phyloP scores from a whole-genome alignment of 2,797 vertebrate species.

The Chaetodon trifasciatus region DNA sequence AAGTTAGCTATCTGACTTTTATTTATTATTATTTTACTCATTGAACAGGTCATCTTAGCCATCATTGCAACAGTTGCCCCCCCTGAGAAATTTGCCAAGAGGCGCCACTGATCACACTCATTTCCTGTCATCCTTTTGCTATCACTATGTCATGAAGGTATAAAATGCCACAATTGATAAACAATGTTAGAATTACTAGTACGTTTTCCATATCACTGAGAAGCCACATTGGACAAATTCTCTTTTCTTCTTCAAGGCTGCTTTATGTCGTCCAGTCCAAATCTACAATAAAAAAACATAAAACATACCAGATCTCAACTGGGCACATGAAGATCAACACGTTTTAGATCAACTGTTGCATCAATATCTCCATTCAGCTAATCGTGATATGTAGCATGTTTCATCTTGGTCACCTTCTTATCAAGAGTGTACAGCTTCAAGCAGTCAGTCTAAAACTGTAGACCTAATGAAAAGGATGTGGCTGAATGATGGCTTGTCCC shows the following conservation, averaged over 20 bases:
- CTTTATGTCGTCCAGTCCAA: neutral
- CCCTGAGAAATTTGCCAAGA: no score
- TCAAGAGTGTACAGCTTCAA: neutral
- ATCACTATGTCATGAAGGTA: neutral
- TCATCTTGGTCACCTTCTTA: neutral
- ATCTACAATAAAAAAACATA: neutral
- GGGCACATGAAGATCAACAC: neutral
- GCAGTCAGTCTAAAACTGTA: neutral
- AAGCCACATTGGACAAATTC: neutral
- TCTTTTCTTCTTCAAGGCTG: neutral
- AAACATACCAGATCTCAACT: neutral
- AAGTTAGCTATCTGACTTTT: no score
- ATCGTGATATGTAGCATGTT: neutral
- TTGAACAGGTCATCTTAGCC: no score
- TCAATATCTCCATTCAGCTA: neutral
- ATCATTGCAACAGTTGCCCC: no score
- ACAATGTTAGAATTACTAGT: neutral
- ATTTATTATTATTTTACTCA: no score
- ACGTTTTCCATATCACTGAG: neutral
- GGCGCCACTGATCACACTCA: neutral
- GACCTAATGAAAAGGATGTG: conserved; percentile 25
- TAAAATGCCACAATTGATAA: neutral
- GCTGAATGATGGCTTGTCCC: conserved; percentile 19
- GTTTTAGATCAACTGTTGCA: neutral
- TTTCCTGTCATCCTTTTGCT: neutral